Conservation (phyloP, 2,888 invertebrate species). For the Drosophila kambysellisi region DNA sequence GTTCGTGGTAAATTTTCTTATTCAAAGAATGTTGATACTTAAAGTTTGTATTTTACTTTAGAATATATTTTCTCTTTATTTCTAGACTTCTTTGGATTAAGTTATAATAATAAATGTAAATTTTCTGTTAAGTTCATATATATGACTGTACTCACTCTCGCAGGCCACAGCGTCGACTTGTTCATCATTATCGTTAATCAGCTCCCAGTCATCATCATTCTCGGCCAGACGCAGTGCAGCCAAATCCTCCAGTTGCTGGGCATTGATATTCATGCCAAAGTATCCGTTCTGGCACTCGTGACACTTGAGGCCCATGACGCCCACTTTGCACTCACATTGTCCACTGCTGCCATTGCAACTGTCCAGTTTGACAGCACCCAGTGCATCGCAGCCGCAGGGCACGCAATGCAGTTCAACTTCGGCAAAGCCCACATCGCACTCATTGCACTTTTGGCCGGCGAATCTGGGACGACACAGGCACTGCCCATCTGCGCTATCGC, state of each 20-base stretch:
- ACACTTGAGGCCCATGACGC: slow-evolving; percentile 92
- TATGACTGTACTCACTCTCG: slow-evolving; percentile 76
- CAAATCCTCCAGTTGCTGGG: slow-evolving; percentile 64
- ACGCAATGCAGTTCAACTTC: slow-evolving; percentile 92
- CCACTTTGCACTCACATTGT: slow-evolving; percentile 91
- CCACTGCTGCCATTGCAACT: slow-evolving; percentile 92
- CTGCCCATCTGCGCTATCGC: slow-evolving; percentile 90
- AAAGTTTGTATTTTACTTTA: not conserved
- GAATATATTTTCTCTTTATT: not conserved
- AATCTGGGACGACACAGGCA: slow-evolving; percentile 91
- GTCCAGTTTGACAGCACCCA: slow-evolving; percentile 87
- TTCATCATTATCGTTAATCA: slow-evolving; percentile 39
- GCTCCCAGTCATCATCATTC: slow-evolving; percentile 66
- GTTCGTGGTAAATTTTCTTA: not conserved
- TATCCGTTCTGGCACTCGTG: slow-evolving; percentile 90
- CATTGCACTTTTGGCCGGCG: slow-evolving; percentile 90
- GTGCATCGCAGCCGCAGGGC: slow-evolving; percentile 91
- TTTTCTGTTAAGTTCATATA: not conserved
- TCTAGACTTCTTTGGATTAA: not conserved
- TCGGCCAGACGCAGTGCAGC: slow-evolving; percentile 57
- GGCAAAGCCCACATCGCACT: slow-evolving; percentile 89
- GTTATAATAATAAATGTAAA: not conserved
- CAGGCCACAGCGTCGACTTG: slow-evolving; percentile 68
- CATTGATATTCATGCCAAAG: slow-evolving; percentile 87
- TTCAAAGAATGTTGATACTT: not conserved